phyloP scores from a whole-genome alignment of 30 jellyfish, hydroid and myxozoan genomes.

The Pelagia noctiluca region DNA sequence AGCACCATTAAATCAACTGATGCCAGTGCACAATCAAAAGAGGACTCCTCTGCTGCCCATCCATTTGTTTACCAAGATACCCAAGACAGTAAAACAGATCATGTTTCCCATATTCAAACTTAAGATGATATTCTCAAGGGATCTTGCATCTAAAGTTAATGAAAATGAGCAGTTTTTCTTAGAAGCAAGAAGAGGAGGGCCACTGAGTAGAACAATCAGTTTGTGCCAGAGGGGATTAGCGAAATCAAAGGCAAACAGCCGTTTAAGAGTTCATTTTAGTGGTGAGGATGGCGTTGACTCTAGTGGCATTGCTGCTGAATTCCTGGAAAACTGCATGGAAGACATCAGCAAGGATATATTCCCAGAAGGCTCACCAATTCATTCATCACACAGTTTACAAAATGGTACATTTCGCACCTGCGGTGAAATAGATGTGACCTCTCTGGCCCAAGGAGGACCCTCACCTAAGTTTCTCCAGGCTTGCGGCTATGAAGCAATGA shows the following conservation, averaged over 20 bases:
- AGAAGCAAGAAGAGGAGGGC: slow-evolving; percentile 14
- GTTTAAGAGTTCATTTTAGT: slow-evolving; percentile 37
- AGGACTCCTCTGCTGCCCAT: neutral
- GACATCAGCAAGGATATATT: slow-evolving; percentile 20
- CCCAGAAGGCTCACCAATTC: slow-evolving; percentile 49
- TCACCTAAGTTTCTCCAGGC: slow-evolving; percentile 27
- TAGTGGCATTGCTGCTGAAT: slow-evolving; percentile 40
- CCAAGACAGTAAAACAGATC: neutral
- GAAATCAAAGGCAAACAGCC: slow-evolving; percentile 17
- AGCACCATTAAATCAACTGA: neutral
- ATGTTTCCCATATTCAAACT: neutral
- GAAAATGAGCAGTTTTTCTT: slow-evolving; percentile 10
- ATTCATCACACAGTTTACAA: slow-evolving; percentile 35
- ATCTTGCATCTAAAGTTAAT: slow-evolving; percentile 14
- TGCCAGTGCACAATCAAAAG: neutral
- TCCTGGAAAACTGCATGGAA: neutral
- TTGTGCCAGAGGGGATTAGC: slow-evolving; percentile 6
- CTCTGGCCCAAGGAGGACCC: slow-evolving; percentile 61
- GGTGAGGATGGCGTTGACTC: slow-evolving; percentile 62
- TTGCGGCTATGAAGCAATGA: neutral
- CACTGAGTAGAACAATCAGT: neutral
- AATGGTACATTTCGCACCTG: slow-evolving; percentile 52
- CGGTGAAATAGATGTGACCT: slow-evolving; percentile 29
- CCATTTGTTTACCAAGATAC: neutral
- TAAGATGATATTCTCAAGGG: slow-evolving; percentile 12